Conservation (phyloP, 2,113 vertebrate genomes). For the Clinocottus analis region DNA sequence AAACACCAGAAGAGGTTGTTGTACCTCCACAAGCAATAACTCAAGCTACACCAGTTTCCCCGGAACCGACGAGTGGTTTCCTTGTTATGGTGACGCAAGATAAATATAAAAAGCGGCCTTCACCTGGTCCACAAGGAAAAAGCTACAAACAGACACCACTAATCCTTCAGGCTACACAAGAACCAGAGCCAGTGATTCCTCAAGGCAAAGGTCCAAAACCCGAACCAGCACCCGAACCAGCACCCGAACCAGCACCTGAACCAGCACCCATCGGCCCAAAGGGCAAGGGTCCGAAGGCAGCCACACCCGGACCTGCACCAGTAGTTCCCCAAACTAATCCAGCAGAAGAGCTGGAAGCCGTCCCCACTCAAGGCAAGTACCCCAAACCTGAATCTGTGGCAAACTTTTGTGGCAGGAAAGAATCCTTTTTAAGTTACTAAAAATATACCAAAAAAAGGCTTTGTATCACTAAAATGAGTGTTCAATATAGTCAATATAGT, state of each 20-base stretch:
- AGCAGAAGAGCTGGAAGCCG: slow-evolving; percentile 21
- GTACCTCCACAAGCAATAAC: slow-evolving; percentile 25
- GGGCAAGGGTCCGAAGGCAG: slow-evolving; percentile 31
- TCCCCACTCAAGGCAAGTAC: slow-evolving; percentile 66
- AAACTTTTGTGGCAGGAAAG: too few relatives aligned
- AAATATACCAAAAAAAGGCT: too few relatives aligned
- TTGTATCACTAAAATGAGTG: not conserved
- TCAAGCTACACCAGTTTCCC: slow-evolving; percentile 8
- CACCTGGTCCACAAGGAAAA: slow-evolving; percentile 52
- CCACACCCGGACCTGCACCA: slow-evolving; percentile 36
- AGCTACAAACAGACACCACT: slow-evolving; percentile 48
- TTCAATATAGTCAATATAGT: not conserved
- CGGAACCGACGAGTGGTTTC: slow-evolving; percentile 30
- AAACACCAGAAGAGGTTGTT: slow-evolving; percentile 28
- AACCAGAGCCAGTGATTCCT: slow-evolving; percentile 32
- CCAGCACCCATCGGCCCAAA: slow-evolving; percentile 17
- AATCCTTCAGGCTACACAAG: slow-evolving; percentile 26
- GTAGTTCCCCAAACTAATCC: slow-evolving; percentile 29
- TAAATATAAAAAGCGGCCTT: slow-evolving; percentile 48
- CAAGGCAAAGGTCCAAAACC: slow-evolving; percentile 32
- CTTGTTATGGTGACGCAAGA: slow-evolving; percentile 50
- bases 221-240: slow-evolving; percentile 19
- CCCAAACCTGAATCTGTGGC: not conserved
- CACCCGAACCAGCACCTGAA: slow-evolving; percentile 6
- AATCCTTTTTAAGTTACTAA: not conserved